Evolutionary conservation across 2,888 invertebrate species (phyloP), one percentile per base, ranked within the genome.

Genomic region (Oscheius sp.): DNA sequence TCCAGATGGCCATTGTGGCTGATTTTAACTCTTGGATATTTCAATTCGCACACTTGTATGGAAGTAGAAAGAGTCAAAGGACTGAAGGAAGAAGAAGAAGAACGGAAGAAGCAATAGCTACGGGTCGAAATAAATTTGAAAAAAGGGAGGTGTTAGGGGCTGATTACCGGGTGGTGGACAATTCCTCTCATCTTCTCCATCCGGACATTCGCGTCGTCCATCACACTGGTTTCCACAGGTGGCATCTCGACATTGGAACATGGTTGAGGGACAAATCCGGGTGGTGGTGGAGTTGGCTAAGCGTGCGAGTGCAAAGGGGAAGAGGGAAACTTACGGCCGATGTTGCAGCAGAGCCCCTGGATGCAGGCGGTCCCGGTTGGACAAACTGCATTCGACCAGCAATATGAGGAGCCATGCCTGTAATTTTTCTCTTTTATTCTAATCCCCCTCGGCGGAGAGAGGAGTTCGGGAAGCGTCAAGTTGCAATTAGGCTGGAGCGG

Each of bases 381-480:
- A 69, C 86, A 86, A 6, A 86, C 84, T 12, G 76, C 69, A 68
- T 86, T 81, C 23, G 79, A 76, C 84, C 86, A 86, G 69, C 86
- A 86, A 57, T 86, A 86, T 3, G 80, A 79, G 27, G 81, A 80
- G 23, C 86, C 86, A 63, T 86, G 85, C 8, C 82, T 83, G 71
- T 72, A 82, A 70, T 12, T 25, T 53, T 20, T 33, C 17, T 53
- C 4, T 53, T 17, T 33, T 15, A 33, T 53, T 3, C 15, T 50
- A 50, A 50, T 50, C 50, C 20, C 53, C 53, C 31, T 33, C 53
- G 53, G 20, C 15, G 27, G 33, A 10, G 34, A n/a, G 37, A 17
- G 31, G n/a, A 25, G 52, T 52, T 52, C 55, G 55, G 55, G 58
- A 58, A 58, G 58, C 58, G 61, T 61, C 61, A 61, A 61, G 61